Conservation (phyloP, 2,797 vertebrate genomes). For the Morelia viridis region DNA sequence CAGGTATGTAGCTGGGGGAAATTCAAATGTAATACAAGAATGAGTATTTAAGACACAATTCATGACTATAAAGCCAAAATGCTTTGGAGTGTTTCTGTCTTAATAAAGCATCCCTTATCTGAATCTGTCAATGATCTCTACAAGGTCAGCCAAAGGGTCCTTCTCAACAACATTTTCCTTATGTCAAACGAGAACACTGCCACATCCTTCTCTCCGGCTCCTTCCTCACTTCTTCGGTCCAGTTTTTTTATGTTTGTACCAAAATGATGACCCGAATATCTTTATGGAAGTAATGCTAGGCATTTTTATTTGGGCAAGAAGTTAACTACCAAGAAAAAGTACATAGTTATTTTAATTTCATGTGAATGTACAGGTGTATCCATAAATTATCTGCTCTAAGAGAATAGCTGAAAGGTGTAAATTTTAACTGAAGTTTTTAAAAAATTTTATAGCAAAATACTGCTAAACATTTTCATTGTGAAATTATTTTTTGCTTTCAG, state of each 20-base stretch:
- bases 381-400: background rate
- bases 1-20: background rate
- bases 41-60: background rate
- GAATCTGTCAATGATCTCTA: background rate
- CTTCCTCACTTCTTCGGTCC: background rate
- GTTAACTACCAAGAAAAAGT: slow-evolving; percentile 2
- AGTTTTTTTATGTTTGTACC: background rate
- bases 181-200: background rate
- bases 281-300: background rate
- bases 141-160: background rate
- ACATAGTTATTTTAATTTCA: background rate
- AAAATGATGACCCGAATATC: background rate
- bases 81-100: background rate
- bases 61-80: background rate
- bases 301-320: slow-evolving; percentile 21
- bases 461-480: background rate
- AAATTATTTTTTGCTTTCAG: slow-evolving; percentile 15
- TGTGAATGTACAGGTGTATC: background rate
- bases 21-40: slow-evolving; percentile 26
- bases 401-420: background rate
- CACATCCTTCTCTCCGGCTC: background rate
- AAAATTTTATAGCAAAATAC: background rate
- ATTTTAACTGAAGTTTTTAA: background rate
- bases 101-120: background rate
- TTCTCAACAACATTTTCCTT: background rate